Evolutionary conservation across 2,797 vertebrate genomes (phyloP), one percentile per base, ranked within the genome.

Genomic region (Vultur gryphus): DNA sequence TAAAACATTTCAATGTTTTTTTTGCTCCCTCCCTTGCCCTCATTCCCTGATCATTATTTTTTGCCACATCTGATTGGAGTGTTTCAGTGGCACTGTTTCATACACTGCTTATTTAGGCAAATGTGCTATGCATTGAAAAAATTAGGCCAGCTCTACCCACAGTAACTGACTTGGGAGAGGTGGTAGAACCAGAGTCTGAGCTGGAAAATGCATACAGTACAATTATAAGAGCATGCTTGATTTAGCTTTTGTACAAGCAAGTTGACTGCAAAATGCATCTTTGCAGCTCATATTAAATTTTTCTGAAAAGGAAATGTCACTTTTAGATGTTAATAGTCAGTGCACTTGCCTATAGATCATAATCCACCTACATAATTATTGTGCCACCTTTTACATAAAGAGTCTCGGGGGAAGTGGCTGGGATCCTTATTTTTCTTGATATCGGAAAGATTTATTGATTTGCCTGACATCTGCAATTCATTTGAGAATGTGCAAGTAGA

Each of bases 341-440:
- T 44, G 73, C 31, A 33, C 19, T 76, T 85, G 61, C 52, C 78
- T 89, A 91, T 75, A 95, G 84, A 96, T 93, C 82, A 82, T 84
- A 95, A 94, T 86, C 93, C 90, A 97, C 92, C 95, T 96, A 94
- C 89, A 78, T 93, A 97, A 96, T 92, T 96, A 95, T 83, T 89
- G 72, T 91, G 87, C 72, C 81, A 92, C 82, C 80, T 95, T 95
- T 93, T 93, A 93, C 75, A 91, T 93, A 67, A 87, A 95, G 49
- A 84, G 81, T 93, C 87, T 88, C 19, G 0, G 28, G n/a, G 90
- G 61, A 97, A 90, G 71, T 66, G 90, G 43, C 65, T 97, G 67
- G 54, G 84, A 93, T 81, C 54, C 81, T 93, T 94, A 72, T 80
- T 90, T 94, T 80, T 94, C 80, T 72, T 94, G 86, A 72, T 92